Evolutionary conservation across 2,888 invertebrate genomes (phyloP), one percentile per base, ranked within the genome.

Genomic region (Lottia gigantea): DNA sequence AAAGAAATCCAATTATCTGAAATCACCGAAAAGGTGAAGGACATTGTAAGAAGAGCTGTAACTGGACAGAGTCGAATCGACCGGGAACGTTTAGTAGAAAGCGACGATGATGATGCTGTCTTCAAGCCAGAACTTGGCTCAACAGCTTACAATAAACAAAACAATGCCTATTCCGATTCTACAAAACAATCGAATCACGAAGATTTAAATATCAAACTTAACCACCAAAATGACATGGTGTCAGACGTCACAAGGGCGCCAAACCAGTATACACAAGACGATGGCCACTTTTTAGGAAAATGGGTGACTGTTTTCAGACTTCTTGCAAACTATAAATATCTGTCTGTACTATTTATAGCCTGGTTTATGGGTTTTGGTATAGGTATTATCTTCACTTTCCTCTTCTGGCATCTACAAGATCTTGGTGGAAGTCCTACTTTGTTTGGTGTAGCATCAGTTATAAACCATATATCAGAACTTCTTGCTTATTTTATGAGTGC

Each of bases 321-420:
- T 86, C 95, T 96, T 89, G 95, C 94, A 83, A 94, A 95, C 87
- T 89, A 96, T 70, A 95, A 96, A 88, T 96, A 96, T 77, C 94
- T 84, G 0, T 79, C 84, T 1, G 85, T 98, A 88, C 91, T 98
- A 66, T 95, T 97, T 88, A 96, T 98, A 46, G 95, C 97, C 66
- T 98, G 98, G 96, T 97, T 96, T 90, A 98, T 99, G 97, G 99
- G 99, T 70, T 96, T 98, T 87, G 99, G 99, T 69, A 97, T 98
- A 83, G 99, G 98, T 0, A 91, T 99, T 81, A 98, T 98, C 82
- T 99, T 99, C 90, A 97, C 98, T 4, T 99, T 99, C 90, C 93
- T 99, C 71, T 99, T 98, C 91, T 99, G 98, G 99, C 98, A 98
- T 90, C 92, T 99, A 65, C 84, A 88, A 77, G 88, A 88, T 87